Conservation (phyloP, 2,113 vertebrate genomes). For the Furnarius figulus region DNA sequence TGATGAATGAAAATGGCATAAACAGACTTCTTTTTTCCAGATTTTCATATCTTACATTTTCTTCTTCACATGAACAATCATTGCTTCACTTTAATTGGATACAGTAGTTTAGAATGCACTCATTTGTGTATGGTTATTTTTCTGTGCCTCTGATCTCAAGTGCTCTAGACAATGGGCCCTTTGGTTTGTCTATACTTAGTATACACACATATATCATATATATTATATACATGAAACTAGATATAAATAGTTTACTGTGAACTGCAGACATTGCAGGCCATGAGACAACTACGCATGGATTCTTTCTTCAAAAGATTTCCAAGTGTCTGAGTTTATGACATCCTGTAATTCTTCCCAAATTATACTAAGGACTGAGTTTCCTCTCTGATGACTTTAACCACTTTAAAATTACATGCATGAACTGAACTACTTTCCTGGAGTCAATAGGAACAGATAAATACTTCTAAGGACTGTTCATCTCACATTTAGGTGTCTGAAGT, state of each 20-base stretch:
- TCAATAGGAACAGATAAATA: not conserved
- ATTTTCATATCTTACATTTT: not conserved
- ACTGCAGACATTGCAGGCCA: not conserved
- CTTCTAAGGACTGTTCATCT: not conserved
- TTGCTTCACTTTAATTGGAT: not conserved
- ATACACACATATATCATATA: not conserved
- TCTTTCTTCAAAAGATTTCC: not conserved
- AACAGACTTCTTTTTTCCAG: not conserved
- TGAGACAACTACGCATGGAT: not conserved
- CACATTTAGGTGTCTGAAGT: not conserved
- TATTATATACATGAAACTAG: not conserved
- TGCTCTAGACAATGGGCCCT: not conserved
- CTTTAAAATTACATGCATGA: not conserved
- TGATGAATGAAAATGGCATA: not conserved
- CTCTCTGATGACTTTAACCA: not conserved
- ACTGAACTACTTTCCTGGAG: not conserved
- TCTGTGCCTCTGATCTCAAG: not conserved
- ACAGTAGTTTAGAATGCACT: not conserved
- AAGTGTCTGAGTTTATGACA: not conserved
- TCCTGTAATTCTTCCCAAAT: not conserved
- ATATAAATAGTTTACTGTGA: not conserved
- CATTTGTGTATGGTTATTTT: not conserved
- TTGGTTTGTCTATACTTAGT: not conserved
- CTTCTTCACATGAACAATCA: not conserved
- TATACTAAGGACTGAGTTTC: not conserved